Percentiles rank a stretch among this genome's conserved stretches.
phyloP scores from a whole-genome alignment of 2,888 invertebrate genomes.

The Micoletzkya japonica region DNA sequence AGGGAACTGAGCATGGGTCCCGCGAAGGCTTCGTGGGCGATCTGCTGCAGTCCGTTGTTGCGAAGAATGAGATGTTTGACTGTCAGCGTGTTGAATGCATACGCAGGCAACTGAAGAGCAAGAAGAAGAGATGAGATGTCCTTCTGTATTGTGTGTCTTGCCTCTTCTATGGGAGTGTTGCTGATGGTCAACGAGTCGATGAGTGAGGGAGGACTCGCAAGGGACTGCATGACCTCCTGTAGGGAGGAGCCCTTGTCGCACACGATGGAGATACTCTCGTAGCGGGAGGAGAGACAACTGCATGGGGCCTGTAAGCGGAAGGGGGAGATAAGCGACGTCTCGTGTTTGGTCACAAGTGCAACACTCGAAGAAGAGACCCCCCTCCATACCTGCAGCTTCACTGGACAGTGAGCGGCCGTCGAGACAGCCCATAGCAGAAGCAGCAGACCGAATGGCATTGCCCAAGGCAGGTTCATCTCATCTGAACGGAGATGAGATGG shows the following conservation, averaged over 20 bases:
- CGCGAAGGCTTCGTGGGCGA: conserved; percentile 51
- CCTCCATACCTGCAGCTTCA: no score
- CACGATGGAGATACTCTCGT: conserved; percentile 52
- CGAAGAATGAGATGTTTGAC: conserved; percentile 51
- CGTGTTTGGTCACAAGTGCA: no score
- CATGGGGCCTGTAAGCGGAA: conserved; percentile 47
- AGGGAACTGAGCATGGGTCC: conserved; percentile 42
- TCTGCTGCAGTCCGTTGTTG: conserved; percentile 51
- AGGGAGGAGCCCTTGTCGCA: conserved; percentile 55
- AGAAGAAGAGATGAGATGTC: neutral
- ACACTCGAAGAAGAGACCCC: no score
- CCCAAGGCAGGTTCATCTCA: no score
- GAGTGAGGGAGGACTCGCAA: conserved; percentile 38
- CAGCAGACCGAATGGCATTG: no score
- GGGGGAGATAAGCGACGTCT: no score
- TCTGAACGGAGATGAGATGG: no score
- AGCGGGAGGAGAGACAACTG: conserved; percentile 51
- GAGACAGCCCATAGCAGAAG: no score
- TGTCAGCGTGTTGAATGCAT: conserved; percentile 49
- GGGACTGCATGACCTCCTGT: conserved; percentile 41
- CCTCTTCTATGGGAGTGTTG: conserved; percentile 53
- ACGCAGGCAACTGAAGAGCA: conserved; percentile 45
- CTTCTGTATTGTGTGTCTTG: neutral
- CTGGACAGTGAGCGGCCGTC: no score
- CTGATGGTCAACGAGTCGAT: conserved; percentile 56